These are phyloP conservation scores for Trichogramma pretiosum DNA, from an alignment of 1,140 invertebrate genomes.

Conservation along the genomic window DNA sequence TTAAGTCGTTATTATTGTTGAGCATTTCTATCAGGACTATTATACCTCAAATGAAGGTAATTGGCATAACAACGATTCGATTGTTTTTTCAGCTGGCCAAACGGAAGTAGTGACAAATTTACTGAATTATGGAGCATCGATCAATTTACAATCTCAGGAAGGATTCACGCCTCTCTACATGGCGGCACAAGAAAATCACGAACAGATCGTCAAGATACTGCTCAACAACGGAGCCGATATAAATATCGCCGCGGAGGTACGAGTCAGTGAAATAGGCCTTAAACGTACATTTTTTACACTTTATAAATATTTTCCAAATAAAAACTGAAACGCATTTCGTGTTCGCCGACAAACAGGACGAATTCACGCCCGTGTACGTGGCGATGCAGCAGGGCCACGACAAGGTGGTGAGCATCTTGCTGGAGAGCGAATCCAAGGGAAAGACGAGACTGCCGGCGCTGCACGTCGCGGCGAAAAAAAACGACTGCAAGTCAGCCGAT, in stretches of 20 bases:
- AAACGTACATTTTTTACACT: background rate
- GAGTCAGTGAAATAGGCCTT: conserved; percentile 14
- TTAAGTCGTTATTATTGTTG: too few species aligned
- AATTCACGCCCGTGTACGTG: conserved; percentile 95
- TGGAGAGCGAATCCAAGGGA: conserved; percentile 90
- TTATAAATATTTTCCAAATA: conserved; percentile 7
- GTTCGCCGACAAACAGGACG: conserved; percentile 65
- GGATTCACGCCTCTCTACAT: conserved; percentile 99
- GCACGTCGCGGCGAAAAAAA: conserved; percentile 98
- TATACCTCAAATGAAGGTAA: conserved; percentile 8
- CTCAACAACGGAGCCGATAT: conserved; percentile 93
- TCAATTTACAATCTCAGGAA: conserved; percentile 97
- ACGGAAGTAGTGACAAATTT: conserved; percentile 90
- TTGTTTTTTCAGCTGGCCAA: conserved; percentile 69
- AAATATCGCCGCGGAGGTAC: conserved; percentile 92
- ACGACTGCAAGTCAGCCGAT: conserved; percentile 91
- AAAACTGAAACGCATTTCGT: conserved; percentile 11
- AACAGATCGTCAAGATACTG: conserved; percentile 89
- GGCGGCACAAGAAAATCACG: conserved; percentile 99
- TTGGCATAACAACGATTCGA: conserved; percentile 2
- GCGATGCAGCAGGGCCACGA: conserved; percentile 99
- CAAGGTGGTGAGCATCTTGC: conserved; percentile 88
- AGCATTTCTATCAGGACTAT: too few species aligned
- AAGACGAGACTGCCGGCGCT: conserved; percentile 82
- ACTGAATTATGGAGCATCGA: conserved; percentile 87